Evolutionary conservation across 53 echinoderm and acorn worm genomes (phyloP), one percentile per base, ranked within the genome.

Genomic region (Echinarachnius parma): DNA sequence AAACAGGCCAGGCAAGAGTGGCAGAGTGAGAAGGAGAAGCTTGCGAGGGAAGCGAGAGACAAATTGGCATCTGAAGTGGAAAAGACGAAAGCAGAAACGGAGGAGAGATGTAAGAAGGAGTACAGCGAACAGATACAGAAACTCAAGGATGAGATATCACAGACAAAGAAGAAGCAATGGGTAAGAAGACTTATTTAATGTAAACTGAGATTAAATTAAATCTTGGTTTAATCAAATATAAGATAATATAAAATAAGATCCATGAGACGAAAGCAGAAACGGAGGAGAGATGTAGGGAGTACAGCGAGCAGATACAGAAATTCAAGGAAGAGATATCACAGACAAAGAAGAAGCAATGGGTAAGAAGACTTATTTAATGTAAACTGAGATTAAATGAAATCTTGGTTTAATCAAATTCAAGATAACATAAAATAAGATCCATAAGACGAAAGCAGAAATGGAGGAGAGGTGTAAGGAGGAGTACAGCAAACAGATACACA

Each of bases 311-410:
- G 30, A 25, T 72, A 36, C 74, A 85, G 42, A 86, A 90, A 63
- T 63, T 76, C 59, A 67, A 55, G 15, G 89, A 84, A 68, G 95
- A 90, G 34, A 88, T 98, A 35, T 92, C 98, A 13, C 80, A 88
- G 49, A 92, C 98, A n/a, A 98, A 98, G 81, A 98, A 98, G 34
- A 76, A 86, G 56, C 98, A 98, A 53, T 98, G 98, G 98, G 98
- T 98, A 74, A 76, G 98, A n/a, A n/a, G n/a, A n/a, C n/a, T n/a
- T n/a, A n/a, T n/a, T n/a, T n/a, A n/a, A n/a, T n/a, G n/a, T n/a
- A n/a, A n/a, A n/a, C n/a, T n/a, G n/a, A n/a, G n/a, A n/a, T n/a
- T n/a, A n/a, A n/a, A n/a, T n/a, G n/a, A n/a, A n/a, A n/a, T n/a
- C n/a, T n/a, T n/a, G n/a, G n/a, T n/a, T n/a, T n/a, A n/a, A n/a